Evolutionary conservation across 2,113 vertebrate species (phyloP).

Genomic region (cat (Felis catus)): DNA sequence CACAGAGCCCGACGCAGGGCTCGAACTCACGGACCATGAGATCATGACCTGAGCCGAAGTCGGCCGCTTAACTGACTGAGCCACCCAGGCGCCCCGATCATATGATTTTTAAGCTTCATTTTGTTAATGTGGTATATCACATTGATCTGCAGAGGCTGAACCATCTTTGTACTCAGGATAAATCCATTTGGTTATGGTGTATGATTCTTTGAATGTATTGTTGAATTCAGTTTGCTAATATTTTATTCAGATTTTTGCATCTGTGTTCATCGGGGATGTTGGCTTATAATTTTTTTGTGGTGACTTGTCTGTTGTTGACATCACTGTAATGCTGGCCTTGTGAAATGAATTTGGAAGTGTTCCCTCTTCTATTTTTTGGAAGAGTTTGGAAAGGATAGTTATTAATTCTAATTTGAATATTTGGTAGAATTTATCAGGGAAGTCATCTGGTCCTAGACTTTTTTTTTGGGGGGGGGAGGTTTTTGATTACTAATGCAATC

Average conservation of each 20-base stretch:
- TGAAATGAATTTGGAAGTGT: not conserved
- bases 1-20: no score
- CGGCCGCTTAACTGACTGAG: no score
- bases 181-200: not conserved
- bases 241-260: not conserved
- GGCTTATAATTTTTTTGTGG: not conserved
- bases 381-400: not conserved
- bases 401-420: not conserved
- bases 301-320: not conserved
- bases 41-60: no score
- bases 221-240: not conserved
- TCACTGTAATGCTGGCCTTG: not conserved
- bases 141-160: not conserved
- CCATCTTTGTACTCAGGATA: not conserved
- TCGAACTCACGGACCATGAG: no score
- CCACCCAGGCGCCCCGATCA: no score
- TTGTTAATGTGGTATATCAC: not conserved
- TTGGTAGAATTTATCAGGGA: not conserved
- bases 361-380: not conserved
- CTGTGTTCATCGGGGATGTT: not conserved
- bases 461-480: not conserved
- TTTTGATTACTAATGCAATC: not conserved
- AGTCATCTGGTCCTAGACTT: not conserved
- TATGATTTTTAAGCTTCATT: not conserved
- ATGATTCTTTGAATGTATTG: not conserved